A percentile compares a stretch with the other conserved stretches of the same genome.
These are phyloP conservation scores for Melanotaenia duboulayi DNA, from an alignment of 2,113 vertebrate genomes.

Conservation along the genomic window DNA sequence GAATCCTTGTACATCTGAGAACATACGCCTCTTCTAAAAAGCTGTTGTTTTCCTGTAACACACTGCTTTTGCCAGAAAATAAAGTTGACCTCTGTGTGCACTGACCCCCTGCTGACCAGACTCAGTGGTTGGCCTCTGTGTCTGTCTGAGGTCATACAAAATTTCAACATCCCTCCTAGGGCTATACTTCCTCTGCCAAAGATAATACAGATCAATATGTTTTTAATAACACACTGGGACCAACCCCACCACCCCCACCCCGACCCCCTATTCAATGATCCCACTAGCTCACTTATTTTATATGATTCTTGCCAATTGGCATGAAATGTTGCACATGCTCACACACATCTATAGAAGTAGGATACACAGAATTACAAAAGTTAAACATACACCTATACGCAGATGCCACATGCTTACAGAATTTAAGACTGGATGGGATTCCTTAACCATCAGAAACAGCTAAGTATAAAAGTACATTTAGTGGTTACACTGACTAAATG, in stretches of 20 bases:
- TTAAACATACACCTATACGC: background rate
- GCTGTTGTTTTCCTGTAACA: slow-evolving; percentile 18
- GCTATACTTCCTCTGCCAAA: slow-evolving; percentile 71
- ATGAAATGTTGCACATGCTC: slow-evolving; percentile 42
- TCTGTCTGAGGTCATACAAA: slow-evolving; percentile 48
- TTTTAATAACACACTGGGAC: slow-evolving; percentile 53
- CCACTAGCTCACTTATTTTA: too few species aligned
- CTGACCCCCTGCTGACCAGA: slow-evolving; percentile 7
- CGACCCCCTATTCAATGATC: slow-evolving; percentile 7
- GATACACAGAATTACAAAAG: slow-evolving; percentile 5
- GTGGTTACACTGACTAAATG: slow-evolving; percentile 19
- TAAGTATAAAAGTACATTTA: slow-evolving; percentile 1
- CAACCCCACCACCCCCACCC: slow-evolving; percentile 44
- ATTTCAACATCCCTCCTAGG: slow-evolving; percentile 9
- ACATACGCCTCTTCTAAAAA: background rate
- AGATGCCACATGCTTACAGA: background rate
- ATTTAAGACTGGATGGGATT: background rate
- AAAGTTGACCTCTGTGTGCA: slow-evolving; percentile 56
- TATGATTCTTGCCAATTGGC: too few species aligned
- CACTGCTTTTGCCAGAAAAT: background rate
- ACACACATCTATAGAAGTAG: slow-evolving; percentile 10
- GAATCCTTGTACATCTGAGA: background rate
- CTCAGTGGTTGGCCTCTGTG: slow-evolving; percentile 31
- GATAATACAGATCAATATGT: slow-evolving; percentile 47
- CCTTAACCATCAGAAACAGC: background rate